Conservation (phyloP, 2,888 invertebrate genomes). For the Heliconius ismenius region DNA sequence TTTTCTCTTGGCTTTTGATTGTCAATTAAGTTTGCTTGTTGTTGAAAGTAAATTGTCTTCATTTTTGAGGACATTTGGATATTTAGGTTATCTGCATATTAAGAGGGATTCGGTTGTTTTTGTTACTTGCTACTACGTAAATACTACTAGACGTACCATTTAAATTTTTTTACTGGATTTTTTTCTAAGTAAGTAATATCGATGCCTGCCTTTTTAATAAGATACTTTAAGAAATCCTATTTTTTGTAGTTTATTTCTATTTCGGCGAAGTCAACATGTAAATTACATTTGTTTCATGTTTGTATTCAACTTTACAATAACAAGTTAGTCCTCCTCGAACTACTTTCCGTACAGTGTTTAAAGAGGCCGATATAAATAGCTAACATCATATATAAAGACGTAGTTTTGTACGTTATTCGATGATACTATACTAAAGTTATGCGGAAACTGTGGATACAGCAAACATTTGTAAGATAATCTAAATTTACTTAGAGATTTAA, state of each 20-base stretch:
- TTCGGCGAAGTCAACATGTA: no score
- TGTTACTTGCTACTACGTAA: no score
- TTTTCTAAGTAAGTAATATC: background rate
- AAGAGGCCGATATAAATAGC: conserved; percentile 27
- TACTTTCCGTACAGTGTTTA: background rate
- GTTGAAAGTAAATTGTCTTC: background rate
- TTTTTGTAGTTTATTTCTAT: no score
- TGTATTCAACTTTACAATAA: background rate
- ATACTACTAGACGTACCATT: no score
- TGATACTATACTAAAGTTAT: conserved; percentile 41
- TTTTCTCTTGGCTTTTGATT: background rate
- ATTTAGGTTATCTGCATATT: background rate
- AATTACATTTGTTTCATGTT: no score
- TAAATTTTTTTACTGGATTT: background rate
- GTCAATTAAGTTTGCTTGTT: background rate
- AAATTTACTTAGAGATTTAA: conserved; percentile 26
- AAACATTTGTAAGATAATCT: conserved; percentile 41
- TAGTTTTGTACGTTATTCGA: conserved; percentile 38
- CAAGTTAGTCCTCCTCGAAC: background rate
- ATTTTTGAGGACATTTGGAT: background rate
- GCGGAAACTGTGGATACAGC: conserved; percentile 42
- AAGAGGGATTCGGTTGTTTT: background rate
- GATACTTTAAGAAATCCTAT: no score
- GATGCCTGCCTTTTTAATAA: background rate
- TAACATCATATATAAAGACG: conserved; percentile 10